Conservation (phyloP, 2,888 invertebrate species). For the Pristionchus fissidentatus region DNA sequence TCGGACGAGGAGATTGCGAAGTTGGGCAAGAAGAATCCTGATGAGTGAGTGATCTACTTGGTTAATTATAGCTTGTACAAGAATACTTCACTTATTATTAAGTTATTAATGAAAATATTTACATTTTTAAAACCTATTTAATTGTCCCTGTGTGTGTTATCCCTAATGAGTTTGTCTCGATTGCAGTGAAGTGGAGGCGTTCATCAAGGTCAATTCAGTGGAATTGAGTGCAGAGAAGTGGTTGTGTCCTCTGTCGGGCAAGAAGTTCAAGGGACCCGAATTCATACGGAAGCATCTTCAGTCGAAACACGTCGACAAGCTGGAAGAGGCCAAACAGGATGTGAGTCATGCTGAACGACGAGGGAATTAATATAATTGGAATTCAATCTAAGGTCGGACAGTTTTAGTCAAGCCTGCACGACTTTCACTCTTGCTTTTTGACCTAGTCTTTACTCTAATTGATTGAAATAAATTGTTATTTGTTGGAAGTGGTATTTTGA, state of each 20-base stretch:
- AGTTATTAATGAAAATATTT: no score
- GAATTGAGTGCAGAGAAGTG: slow-evolving; percentile 98
- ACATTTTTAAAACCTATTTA: no score
- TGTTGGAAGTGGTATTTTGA: not conserved
- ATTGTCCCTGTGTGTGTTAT: no score
- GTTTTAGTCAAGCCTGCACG: slow-evolving; percentile 6
- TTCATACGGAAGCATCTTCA: slow-evolving; percentile 98
- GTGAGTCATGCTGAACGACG: slow-evolving; percentile 77
- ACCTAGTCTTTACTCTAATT: no score
- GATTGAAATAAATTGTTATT: no score
- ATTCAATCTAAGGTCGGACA: not conserved
- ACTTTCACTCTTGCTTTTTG: no score
- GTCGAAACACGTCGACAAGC: slow-evolving; percentile 95
- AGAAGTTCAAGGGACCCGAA: slow-evolving; percentile 98
- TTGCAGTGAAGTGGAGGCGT: slow-evolving; percentile 87
- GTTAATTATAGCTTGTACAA: not conserved
- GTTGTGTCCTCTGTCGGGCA: slow-evolving; percentile 97
- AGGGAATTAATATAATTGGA: no score
- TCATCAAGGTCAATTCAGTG: slow-evolving; percentile 94
- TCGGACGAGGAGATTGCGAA: slow-evolving; percentile 86
- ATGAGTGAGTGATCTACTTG: slow-evolving; percentile 77
- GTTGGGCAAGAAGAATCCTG: slow-evolving; percentile 86
- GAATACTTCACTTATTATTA: no score
- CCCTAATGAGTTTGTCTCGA: not conserved
- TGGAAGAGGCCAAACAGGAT: slow-evolving; percentile 96